These are phyloP conservation scores for Platyura marginata DNA, from an alignment of 1,140 invertebrate species.

Conservation along the genomic window DNA sequence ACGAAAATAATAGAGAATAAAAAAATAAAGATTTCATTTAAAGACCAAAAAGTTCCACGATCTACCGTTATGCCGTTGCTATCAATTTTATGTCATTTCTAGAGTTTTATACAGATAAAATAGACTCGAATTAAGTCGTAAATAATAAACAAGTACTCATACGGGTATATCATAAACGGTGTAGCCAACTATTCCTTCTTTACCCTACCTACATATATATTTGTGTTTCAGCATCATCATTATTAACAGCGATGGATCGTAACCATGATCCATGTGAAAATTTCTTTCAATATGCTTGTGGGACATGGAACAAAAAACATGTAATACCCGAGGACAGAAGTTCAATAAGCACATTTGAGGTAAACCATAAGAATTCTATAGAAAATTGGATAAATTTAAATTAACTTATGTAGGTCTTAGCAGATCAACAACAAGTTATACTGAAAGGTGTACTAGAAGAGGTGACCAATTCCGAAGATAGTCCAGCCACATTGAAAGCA, in stretches of 20 bases:
- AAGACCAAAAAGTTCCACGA: too few relatives aligned
- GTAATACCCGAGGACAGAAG: slow-evolving; percentile 76
- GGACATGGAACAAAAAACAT: slow-evolving; percentile 76
- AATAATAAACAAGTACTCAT: too few relatives aligned
- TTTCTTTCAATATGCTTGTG: slow-evolving; percentile 77
- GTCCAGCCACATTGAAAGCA: slow-evolving; percentile 55
- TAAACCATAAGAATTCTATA: slow-evolving; percentile 7
- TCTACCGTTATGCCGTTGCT: too few relatives aligned
- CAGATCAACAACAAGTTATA: slow-evolving; percentile 70
- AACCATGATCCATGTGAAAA: slow-evolving; percentile 64
- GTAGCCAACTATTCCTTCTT: too few relatives aligned
- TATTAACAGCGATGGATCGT: slow-evolving; percentile 69
- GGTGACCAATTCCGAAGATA: slow-evolving; percentile 36
- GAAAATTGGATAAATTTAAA: background rate
- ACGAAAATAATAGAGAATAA: too few relatives aligned
- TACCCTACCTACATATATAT: slow-evolving; percentile 3
- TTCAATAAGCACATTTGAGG: slow-evolving; percentile 75
- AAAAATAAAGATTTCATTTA: too few relatives aligned
- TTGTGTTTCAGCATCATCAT: slow-evolving; percentile 46
- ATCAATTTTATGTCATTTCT: too few relatives aligned
- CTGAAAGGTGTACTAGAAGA: slow-evolving; percentile 63
- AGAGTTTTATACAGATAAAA: too few relatives aligned
- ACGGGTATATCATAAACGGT: too few relatives aligned
- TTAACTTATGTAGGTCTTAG: slow-evolving; percentile 33
- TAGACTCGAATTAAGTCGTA: too few relatives aligned